Evolutionary conservation across 2,113 vertebrate species (phyloP).

Genomic region (Bambusicola thoracicus): DNA sequence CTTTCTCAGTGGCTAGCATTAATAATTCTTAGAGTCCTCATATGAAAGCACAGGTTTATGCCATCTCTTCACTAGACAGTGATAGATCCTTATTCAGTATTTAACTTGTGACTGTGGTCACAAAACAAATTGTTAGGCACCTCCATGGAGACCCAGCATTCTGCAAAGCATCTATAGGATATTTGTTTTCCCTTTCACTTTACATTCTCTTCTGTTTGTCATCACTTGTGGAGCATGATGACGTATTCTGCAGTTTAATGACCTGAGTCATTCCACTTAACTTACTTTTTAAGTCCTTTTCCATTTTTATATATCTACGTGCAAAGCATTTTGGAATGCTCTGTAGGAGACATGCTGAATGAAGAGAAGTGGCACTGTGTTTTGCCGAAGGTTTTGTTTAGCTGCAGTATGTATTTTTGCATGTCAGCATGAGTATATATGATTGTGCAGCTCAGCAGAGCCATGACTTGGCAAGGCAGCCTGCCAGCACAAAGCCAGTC

Average conservation of each 20-base stretch:
- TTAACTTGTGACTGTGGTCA: not conserved
- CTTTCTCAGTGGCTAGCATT: not conserved
- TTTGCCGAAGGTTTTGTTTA: conserved; percentile 27
- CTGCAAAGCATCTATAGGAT: not conserved
- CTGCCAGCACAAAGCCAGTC: not conserved
- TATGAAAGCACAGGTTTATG: not conserved
- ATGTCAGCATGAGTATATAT: conserved; percentile 17
- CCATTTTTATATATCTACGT: not conserved
- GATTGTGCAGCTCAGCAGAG: conserved; percentile 13
- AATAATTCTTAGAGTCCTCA: not conserved
- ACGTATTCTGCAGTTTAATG: not conserved
- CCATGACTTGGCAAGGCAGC: conserved; percentile 37
- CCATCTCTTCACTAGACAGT: not conserved
- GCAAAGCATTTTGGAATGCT: not conserved
- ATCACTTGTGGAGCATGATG: not conserved
- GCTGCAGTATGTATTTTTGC: conserved; percentile 9
- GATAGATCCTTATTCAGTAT: not conserved
- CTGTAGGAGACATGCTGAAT: not conserved
- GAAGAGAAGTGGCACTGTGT: not conserved
- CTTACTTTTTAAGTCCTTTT: conserved; percentile 9
- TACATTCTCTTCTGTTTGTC: not conserved
- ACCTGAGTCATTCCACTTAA: not conserved
- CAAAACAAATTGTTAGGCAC: not conserved
- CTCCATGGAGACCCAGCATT: not conserved
- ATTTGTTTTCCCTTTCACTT: conserved; percentile 20